These are phyloP conservation scores for Hirudo medicinalis DNA, from an alignment of 1,140 invertebrate genomes.

Conservation along the genomic window DNA sequence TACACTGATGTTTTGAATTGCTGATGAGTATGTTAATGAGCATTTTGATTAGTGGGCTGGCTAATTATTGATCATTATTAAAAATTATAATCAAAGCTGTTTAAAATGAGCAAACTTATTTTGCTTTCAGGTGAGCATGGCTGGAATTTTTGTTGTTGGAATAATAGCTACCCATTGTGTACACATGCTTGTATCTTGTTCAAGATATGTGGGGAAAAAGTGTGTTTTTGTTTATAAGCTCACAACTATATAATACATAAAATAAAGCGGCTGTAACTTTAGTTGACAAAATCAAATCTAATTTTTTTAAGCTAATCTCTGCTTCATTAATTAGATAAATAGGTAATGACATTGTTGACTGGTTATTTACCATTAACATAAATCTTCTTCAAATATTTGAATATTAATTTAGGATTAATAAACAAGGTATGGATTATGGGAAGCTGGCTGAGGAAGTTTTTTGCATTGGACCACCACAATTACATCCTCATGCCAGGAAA, in stretches of 20 bases:
- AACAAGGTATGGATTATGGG: conserved; percentile 26
- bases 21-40: too few relatives aligned
- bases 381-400: neutral
- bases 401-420: conserved; percentile 22
- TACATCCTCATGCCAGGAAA: neutral
- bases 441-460: conserved; percentile 25
- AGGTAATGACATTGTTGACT: too few relatives aligned
- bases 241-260: neutral
- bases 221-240: conserved; percentile 18
- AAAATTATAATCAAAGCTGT: too few relatives aligned
- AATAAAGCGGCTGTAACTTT: too few relatives aligned
- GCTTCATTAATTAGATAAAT: neutral
- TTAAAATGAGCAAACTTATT: neutral
- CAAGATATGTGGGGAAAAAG: conserved; percentile 26
- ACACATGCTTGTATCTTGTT: conserved; percentile 30
- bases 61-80: too few relatives aligned
- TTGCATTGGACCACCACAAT: conserved; percentile 9
- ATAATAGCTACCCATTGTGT: conserved; percentile 32
- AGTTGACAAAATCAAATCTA: too few relatives aligned
- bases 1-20: too few relatives aligned
- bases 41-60: too few relatives aligned
- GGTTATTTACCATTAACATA: neutral
- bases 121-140: conserved; percentile 28
- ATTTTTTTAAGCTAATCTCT: too few relatives aligned
- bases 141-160: conserved; percentile 29